Base-by-base conservation (phyloP, 1,140 invertebrate genomes). In the Melipona quadrifasciata region DNA sequence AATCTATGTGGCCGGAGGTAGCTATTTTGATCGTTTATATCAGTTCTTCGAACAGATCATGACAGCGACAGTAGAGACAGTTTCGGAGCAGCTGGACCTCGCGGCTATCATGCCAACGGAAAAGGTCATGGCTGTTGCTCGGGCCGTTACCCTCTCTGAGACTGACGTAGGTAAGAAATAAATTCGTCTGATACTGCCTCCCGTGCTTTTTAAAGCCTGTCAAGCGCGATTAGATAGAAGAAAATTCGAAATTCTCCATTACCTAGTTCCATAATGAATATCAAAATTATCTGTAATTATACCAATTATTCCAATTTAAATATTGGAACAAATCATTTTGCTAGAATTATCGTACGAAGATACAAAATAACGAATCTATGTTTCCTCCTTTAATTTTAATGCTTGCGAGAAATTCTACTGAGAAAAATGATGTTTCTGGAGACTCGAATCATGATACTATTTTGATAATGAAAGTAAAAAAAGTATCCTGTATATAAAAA, bases 41-140 rank as follows among this genome's bases (percentile, higher is more conserved):
- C 87, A 95, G 94, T 95, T 95, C 91, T 95, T 95, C 91, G 94
- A 94, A 91, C 95, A 98, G 97, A 98, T 98, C 91, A 97, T 98
- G 97, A 98, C 98, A 90, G 98, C 98, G 10, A 98, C 97, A 73
- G 98, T 99, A 89, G 98, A 99, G 95, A 98, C 98, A 85, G 98
- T 98, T 84, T 97, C 97, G 76, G 98, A 98, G 94, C 97, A 98
- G 93, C 95, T 99, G 90, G 95, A 97, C 86, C 96, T 98, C 87
- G 96, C 97, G 31, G 96, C 96, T 68, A 97, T 98, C 51, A 96
- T 99, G 89, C 97, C 98, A 47, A 96, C 97, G 4, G 97, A 98
- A 92, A 97, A 96, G 91, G 96, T 97, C 34, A 96, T 97, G 76
- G 97, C 97, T 61, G 97, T 97, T 34, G 97, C 98, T n/a, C 96